Base-by-base conservation (phyloP, 2,113 vertebrate genomes). In the Megaceryle torquata region DNA sequence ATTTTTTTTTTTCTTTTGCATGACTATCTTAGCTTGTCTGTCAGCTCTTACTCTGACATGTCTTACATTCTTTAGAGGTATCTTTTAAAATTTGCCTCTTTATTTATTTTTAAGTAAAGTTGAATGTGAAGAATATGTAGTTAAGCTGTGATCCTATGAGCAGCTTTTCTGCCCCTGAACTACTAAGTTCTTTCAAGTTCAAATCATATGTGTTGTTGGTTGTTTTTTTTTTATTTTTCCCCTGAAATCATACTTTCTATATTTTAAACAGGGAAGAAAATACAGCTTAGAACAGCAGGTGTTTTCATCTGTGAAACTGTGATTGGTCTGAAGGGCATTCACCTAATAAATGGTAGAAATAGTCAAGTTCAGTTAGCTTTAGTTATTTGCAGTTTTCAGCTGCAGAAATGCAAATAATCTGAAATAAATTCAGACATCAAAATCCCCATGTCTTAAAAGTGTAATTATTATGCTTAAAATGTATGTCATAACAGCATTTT, bases 371-470 rank as follows among this genome's bases (percentile, higher is more conserved):
- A 91, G 33, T 88, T 91, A 88, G 22, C 56, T 65, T 82, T 4
- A 15, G 28, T 95, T 92, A 88, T 64, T 41, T 89, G 18, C 3
- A 19, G 15, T 84, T n/a, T 57, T 94, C 48, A 77, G 41, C 70
- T 95, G 67, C 16, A 4, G 22, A 93, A 94, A 37, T 68, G 3
- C 84, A 90, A 97, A 97, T 88, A 86, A 96, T 95, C 35, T 89
- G 43, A 96, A 96, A 95, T 95, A 96, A 94, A 94, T 46, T 86
- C 11, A 86, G 97, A 88, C 28, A 82, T 33, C 46, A 76, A n/a
- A 74, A 93, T 91, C 5, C 16, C 20, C 33, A 16, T 89, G 46
- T 93, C 35, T 87, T 89, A 68, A 91, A 96, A 96, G 15, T 79
- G 4, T 28, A 95, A 83, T 79, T 94, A 92, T 64, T 87, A 80